Evolutionary conservation across 1,140 invertebrate species (phyloP).

Genomic region (Pseudachorutes palmiensis): DNA sequence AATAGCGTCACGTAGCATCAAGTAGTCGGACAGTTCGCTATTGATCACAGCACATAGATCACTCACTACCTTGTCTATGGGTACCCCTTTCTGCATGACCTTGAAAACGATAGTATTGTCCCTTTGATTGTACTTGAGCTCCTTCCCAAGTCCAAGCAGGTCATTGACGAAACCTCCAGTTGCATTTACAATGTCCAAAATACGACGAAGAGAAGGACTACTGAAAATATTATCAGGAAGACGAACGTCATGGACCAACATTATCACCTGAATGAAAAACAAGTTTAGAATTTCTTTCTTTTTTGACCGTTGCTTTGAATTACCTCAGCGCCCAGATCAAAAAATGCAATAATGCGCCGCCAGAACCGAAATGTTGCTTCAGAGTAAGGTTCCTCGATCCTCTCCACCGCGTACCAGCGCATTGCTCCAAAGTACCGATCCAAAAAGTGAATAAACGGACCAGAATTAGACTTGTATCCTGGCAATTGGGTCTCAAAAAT

Average conservation of each 20-base stretch:
- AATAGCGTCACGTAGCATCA: background rate
- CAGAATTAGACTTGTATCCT: too few species aligned
- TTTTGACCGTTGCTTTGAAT: too few species aligned
- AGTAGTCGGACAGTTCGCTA: background rate
- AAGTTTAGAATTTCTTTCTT: too few species aligned
- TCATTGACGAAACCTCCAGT: background rate
- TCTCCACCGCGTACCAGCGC: background rate
- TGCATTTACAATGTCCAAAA: background rate
- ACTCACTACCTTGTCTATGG: background rate
- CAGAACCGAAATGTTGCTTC: background rate
- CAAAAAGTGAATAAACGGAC: background rate
- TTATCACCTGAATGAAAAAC: too few species aligned
- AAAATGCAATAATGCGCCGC: background rate
- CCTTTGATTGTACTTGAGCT: background rate
- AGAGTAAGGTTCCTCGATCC: background rate
- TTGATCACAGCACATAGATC: background rate
- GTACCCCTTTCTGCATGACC: background rate
- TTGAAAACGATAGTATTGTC: background rate
- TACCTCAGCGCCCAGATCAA: background rate
- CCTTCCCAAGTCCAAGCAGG: background rate
- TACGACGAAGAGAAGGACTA: background rate
- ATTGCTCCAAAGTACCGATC: background rate
- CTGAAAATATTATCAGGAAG: background rate
- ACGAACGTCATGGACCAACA: background rate
- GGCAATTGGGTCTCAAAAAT: too few species aligned